Evolutionary conservation across 1,140 invertebrate species (phyloP).

Genomic region (Orchesella cincta): DNA sequence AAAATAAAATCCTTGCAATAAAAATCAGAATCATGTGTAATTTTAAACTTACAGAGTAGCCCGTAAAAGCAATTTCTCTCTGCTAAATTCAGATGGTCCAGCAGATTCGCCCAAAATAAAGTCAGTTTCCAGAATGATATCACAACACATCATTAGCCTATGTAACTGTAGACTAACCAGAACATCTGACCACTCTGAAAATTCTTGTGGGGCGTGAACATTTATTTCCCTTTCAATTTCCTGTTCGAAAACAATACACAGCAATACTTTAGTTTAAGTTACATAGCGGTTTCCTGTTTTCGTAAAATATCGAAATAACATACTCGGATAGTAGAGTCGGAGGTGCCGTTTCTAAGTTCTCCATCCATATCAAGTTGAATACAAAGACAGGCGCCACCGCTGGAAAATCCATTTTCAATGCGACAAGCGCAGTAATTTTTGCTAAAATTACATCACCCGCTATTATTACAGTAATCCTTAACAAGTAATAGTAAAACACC

Average conservation of each 20-base stretch:
- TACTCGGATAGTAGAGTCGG: conserved; percentile 71
- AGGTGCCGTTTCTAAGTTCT: conserved; percentile 66
- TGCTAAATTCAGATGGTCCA: conserved; percentile 67
- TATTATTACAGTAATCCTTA: no score
- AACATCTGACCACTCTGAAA: conserved; percentile 55
- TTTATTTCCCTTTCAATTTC: conserved; percentile 76
- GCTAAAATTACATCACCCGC: conserved; percentile 61
- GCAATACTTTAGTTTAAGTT: neutral
- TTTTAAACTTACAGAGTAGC: conserved; percentile 60
- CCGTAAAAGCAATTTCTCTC: conserved; percentile 77
- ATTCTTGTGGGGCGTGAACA: conserved; percentile 61
- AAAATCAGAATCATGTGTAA: neutral
- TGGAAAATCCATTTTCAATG: conserved; percentile 80
- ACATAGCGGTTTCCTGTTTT: neutral
- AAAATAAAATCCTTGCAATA: no score
- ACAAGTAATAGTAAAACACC: neutral
- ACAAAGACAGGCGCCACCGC: conserved; percentile 72
- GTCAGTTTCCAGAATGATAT: conserved; percentile 81
- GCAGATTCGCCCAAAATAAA: conserved; percentile 55
- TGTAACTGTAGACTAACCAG: conserved; percentile 75
- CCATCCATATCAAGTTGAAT: conserved; percentile 62
- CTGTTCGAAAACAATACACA: conserved; percentile 53
- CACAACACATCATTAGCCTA: conserved; percentile 77
- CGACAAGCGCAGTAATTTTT: conserved; percentile 73
- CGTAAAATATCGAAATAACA: conserved; percentile 16